Conservation (phyloP, 2,888 invertebrate species). For the Anorthoa munda region DNA sequence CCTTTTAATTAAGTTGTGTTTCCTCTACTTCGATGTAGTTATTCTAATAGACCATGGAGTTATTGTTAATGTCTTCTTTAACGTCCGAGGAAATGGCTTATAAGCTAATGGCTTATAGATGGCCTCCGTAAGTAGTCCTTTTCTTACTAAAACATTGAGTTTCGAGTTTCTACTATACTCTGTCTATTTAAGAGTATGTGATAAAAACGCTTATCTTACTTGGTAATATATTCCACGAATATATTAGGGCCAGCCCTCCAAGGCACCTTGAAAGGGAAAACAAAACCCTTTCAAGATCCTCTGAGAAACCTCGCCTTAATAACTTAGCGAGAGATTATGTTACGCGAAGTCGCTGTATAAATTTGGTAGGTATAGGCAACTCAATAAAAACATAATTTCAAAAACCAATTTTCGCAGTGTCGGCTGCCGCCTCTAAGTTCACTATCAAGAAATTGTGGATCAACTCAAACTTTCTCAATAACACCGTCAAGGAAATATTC, state of each 20-base stretch:
- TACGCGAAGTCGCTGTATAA: background rate
- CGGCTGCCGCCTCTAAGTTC: constrained; percentile 63
- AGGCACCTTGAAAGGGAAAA: constrained; percentile 31
- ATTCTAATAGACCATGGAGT: constrained; percentile 30
- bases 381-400: constrained; percentile 63
- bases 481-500: constrained; percentile 78
- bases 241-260: constrained; percentile 17
- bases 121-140: background rate
- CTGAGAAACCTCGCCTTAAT: constrained; percentile 21
- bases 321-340: constrained; percentile 31
- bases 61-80: constrained; percentile 35
- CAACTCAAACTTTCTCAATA: constrained; percentile 81
- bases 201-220: constrained; percentile 16
- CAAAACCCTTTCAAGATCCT: constrained; percentile 36
- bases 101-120: constrained; percentile 5
- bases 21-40: constrained; percentile 26
- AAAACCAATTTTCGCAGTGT: constrained; percentile 69
- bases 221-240: constrained; percentile 34
- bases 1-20: constrained; percentile 52
- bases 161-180: background rate
- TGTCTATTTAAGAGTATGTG: background rate
- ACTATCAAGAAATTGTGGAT: constrained; percentile 73
- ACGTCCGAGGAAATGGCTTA: background rate
- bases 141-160: background rate
- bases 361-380: constrained; percentile 7